These are phyloP conservation scores for Acanthosepion lycidas DNA, from an alignment of 2,888 invertebrate species.

Conservation along the genomic window DNA sequence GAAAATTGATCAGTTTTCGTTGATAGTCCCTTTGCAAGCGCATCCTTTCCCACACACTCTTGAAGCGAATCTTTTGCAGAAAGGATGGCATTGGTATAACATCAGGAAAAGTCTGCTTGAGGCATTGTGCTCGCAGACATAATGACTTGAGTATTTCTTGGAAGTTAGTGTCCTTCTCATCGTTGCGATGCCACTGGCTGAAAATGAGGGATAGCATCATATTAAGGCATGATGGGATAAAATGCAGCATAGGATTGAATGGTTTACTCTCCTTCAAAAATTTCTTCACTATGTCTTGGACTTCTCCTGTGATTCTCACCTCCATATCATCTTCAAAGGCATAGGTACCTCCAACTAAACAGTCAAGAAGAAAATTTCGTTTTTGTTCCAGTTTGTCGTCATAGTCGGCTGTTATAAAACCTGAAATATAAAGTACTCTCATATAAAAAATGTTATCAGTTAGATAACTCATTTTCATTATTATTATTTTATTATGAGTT, in stretches of 20 bases:
- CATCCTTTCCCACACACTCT: constrained; percentile 55
- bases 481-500: too few species aligned
- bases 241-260: constrained; percentile 56
- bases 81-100: constrained; percentile 41
- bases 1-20: constrained; percentile 61
- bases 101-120: constrained; percentile 41
- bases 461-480: too few species aligned
- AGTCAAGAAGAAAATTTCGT: constrained; percentile 58
- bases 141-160: constrained; percentile 60
- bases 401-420: constrained; percentile 60
- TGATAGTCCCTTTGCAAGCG: constrained; percentile 58
- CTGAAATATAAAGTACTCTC: constrained; percentile 51
- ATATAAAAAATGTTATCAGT: too few species aligned
- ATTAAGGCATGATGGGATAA: constrained; percentile 62
- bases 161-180: constrained; percentile 58
- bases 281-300: constrained; percentile 56
- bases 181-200: constrained; percentile 57
- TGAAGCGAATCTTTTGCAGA: constrained; percentile 50
- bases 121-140: constrained; percentile 52
- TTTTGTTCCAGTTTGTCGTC: constrained; percentile 59
- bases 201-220: constrained; percentile 62
- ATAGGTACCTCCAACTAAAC: constrained; percentile 58
- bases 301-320: constrained; percentile 58
- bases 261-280: constrained; percentile 55
- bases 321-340: constrained; percentile 56